Evolutionary conservation across 2,797 vertebrate species (phyloP).

Genomic region (Xyrichtys novacula): DNA sequence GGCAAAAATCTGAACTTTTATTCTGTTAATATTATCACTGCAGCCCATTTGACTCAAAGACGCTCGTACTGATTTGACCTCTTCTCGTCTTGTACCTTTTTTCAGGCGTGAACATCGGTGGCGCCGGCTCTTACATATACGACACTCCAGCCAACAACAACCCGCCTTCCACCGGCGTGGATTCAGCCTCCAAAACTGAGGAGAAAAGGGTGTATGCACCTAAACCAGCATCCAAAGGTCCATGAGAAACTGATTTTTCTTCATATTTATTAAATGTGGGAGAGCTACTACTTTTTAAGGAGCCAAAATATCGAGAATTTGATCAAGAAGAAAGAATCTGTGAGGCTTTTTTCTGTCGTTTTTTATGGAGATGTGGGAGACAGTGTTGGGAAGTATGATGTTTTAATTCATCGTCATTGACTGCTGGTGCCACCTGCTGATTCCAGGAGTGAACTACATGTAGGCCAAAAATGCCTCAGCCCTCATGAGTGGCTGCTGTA

Average conservation of each 20-base stretch:
- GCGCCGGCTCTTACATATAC: constrained; percentile 95
- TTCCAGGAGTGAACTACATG: not conserved
- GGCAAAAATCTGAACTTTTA: too few species aligned
- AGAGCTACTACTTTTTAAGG: too few species aligned
- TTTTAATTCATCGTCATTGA: not conserved
- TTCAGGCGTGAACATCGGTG: constrained; percentile 96
- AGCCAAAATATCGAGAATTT: too few species aligned
- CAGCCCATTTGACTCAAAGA: too few species aligned
- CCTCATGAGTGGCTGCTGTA: too few species aligned
- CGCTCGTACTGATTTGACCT: too few species aligned
- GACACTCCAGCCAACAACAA: constrained; percentile 87
- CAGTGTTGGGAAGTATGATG: too few species aligned
- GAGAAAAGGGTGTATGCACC: constrained; percentile 85
- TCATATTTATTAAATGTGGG: too few species aligned
- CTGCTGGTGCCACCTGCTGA: constrained; percentile 38
- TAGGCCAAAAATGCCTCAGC: not conserved
- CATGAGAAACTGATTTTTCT: not conserved
- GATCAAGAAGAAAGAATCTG: too few species aligned
- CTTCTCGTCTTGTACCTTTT: not conserved
- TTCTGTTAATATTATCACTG: too few species aligned
- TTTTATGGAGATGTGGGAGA: not conserved
- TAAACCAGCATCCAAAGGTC: constrained; percentile 93
- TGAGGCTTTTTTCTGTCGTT: not conserved
- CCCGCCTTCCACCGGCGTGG: constrained; percentile 76
- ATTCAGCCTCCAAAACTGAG: constrained; percentile 83